Evolutionary conservation across 2,888 invertebrate species (phyloP).

Genomic region (Drosophila atroscutellata): DNA sequence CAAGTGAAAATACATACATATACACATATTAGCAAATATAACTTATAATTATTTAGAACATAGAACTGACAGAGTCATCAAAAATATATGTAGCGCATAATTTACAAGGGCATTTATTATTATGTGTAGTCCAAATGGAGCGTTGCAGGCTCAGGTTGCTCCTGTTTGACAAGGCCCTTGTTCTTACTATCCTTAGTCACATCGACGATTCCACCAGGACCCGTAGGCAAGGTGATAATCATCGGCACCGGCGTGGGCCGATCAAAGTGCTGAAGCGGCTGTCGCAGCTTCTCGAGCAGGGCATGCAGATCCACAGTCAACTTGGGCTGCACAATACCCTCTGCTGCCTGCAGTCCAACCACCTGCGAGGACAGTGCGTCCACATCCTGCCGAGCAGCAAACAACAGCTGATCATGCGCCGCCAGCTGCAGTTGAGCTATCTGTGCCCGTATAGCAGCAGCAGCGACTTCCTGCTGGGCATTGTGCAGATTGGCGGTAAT

Average conservation of each 20-base stretch:
- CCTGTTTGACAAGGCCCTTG: not conserved
- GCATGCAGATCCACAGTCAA: slow-evolving; percentile 77
- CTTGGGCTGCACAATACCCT: slow-evolving; percentile 81
- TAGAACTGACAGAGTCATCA: slow-evolving; percentile 6
- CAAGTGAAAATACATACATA: not conserved
- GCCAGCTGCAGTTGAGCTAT: slow-evolving; percentile 84
- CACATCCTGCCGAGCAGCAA: slow-evolving; percentile 85
- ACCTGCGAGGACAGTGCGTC: slow-evolving; percentile 84
- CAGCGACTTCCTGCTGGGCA: slow-evolving; percentile 84
- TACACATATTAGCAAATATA: slow-evolving; percentile 6
- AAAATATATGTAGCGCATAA: slow-evolving; percentile 26
- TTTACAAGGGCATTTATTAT: not conserved
- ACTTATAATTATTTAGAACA: not conserved
- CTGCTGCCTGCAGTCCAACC: slow-evolving; percentile 83
- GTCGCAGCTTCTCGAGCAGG: slow-evolving; percentile 76
- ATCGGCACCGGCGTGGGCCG: slow-evolving; percentile 82
- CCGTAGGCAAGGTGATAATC: slow-evolving; percentile 54
- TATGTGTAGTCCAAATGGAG: not conserved
- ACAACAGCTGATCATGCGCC: slow-evolving; percentile 84
- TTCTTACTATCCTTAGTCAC: not conserved
- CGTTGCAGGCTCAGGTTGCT: not conserved
- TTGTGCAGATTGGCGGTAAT: slow-evolving; percentile 83
- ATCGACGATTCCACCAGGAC: not conserved
- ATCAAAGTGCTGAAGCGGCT: slow-evolving; percentile 74
- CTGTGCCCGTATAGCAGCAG: slow-evolving; percentile 84